Base-by-base conservation (phyloP, 2,888 invertebrate species). In the Xestobium rufovillosum region DNA sequence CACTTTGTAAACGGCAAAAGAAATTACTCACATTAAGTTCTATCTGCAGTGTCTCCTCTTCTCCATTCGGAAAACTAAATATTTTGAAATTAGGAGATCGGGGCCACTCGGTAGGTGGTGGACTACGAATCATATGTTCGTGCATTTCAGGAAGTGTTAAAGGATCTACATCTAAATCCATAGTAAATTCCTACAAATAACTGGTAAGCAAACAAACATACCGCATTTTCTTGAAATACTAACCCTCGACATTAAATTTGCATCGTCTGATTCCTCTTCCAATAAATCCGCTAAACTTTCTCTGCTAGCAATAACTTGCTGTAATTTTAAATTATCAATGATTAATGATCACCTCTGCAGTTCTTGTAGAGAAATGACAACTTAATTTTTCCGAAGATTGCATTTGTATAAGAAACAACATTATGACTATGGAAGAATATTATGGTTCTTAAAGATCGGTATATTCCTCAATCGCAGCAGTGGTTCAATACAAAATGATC, bases 101-200 rank as follows among this genome's bases (percentile, higher is more conserved):
- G 15, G 83, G 81, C 83, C 84, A 83, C 44, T 76, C 78, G 12
- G 77, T 82, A 0, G 86, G 86, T 2, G 86, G 86, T 15, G 86
- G 86, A 47, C 83, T 84, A 41, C 86, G 70, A 33, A 86, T 84
- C 73, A 86, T 77, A 58, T 86, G 84, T 56, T 86, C 83, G 53
- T 86, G 86, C 37, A 85, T 80, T 63, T 84, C 84, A 44, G 83
- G 83, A 41, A 85, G 64, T 14, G 81, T 79, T 45, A 83, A 59
- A 0, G 83, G 83, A 59, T 84, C 83, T 31, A 80, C 74, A 56
- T 82, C 81, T 11, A 71, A 51, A 45, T 70, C 69, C 37, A 65
- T 60, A n/a, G 68, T 61, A 49, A 69, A 64, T 49, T 69, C 69
- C 69, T 70, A 50, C 25, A 60, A 49, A 40, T 48, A 71, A 71